Evolutionary conservation across 1,140 invertebrate species (phyloP).

Genomic region (Notospermus geniculatus): DNA sequence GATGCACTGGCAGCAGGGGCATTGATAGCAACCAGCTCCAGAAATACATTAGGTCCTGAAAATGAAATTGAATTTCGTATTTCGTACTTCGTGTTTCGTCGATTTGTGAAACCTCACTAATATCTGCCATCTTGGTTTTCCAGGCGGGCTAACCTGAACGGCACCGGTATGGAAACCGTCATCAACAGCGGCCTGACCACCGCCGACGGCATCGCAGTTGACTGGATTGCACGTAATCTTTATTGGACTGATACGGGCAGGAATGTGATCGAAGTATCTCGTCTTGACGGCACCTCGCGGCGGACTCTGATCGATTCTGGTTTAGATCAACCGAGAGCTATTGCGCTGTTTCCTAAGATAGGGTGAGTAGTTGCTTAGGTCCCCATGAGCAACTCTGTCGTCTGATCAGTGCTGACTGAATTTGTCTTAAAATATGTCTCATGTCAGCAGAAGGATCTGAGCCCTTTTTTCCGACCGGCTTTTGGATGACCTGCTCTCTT

Average conservation of each 20-base stretch:
- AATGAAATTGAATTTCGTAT: too few relatives aligned
- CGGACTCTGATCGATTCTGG: slow-evolving; percentile 79
- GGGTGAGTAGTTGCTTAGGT: slow-evolving; percentile 65
- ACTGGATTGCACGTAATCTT: slow-evolving; percentile 88
- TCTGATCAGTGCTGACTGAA: too few relatives aligned
- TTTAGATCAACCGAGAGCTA: slow-evolving; percentile 90
- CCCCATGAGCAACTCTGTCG: slow-evolving; percentile 38
- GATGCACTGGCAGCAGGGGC: too few relatives aligned
- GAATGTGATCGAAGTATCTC: slow-evolving; percentile 86
- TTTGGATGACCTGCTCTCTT: too few relatives aligned
- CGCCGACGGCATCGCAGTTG: slow-evolving; percentile 82
- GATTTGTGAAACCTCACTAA: too few relatives aligned
- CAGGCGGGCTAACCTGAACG: slow-evolving; percentile 16
- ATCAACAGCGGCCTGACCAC: slow-evolving; percentile 70
- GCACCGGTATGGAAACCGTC: slow-evolving; percentile 15
- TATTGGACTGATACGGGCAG: slow-evolving; percentile 90
- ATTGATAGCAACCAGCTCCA: too few relatives aligned
- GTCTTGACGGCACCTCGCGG: slow-evolving; percentile 74
- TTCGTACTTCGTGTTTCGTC: too few relatives aligned
- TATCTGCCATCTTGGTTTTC: too few relatives aligned
- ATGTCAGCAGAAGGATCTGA: too few relatives aligned
- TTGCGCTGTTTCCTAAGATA: slow-evolving; percentile 91
- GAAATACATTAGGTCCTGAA: too few relatives aligned
- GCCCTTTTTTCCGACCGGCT: background rate
- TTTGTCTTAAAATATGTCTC: too few relatives aligned